Base-by-base conservation (phyloP, 2,888 invertebrate genomes). In the Anarsia innoxiella region DNA sequence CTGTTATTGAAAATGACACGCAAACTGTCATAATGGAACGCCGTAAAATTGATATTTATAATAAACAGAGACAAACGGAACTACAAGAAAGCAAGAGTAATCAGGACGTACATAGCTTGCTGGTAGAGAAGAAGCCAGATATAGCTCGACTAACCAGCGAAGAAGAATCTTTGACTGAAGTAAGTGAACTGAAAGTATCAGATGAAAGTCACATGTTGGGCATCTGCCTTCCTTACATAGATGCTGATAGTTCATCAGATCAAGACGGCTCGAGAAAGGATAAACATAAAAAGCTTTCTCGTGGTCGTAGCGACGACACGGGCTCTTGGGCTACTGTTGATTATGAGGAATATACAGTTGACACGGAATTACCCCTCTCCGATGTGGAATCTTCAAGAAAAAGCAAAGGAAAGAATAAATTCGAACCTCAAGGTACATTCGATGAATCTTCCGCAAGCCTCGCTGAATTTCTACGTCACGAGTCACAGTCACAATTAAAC, bases 91-190 rank as follows among this genome's bases (percentile, higher is more conserved):
- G 72, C 53, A 78, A 58, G 50, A 78, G 74, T 51, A 69, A 48
- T 45, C 77, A 76, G 51, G 75, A 83, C 39, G 51, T 77, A n/a
- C 65, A 70, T 39, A 69, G 60, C 35, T 50, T 72, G 40, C 53
- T 70, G 25, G 74, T 74, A 1, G 77, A 82, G 14, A 82, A 76
- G 39, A 84, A 80, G 50, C 78, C 85, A 1, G 86, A 82, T 46
- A 77, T 86, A 0, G 82, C 65, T 2, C 70, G 86, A 36, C 75
- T 88, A 42, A 88, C 87, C 2, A 91, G 91, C 49, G 90, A 89
- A 54, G 91, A 91, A 54, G 91, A 91, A 54, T 90, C 90, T 3
- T 70, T 90, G 44, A 90, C 90, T 1, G 89, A 90, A 67, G 88
- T 89, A 0, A 89, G 88, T 50, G 89, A 89, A 30, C 57, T 89